phyloP scores from a whole-genome alignment of 2,888 invertebrate genomes.

The Malthinus seriepunctatus region DNA sequence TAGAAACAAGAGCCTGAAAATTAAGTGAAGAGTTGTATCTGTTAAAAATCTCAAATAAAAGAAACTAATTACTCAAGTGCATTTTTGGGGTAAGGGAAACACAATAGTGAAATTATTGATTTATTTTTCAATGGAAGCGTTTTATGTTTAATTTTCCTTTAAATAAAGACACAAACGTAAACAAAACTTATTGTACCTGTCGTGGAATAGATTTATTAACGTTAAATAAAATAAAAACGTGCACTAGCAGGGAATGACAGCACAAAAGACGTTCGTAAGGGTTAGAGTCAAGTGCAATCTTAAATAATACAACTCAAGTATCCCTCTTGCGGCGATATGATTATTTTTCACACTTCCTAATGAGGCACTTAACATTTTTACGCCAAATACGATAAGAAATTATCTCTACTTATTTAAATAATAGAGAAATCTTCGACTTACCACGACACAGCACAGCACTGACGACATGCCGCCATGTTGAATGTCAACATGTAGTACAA shows the following conservation, averaged over 20 bases:
- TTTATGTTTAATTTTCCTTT: slow-evolving; percentile 11
- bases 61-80: too few species aligned
- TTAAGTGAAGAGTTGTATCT: slow-evolving; percentile 9
- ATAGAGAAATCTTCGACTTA: slow-evolving; percentile 61
- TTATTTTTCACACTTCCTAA: neutral
- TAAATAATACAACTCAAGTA: slow-evolving; percentile 7
- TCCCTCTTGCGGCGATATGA: neutral
- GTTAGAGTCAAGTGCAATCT: slow-evolving; percentile 31
- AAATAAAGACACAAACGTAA: neutral
- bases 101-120: slow-evolving; percentile 52
- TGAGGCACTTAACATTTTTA: slow-evolving; percentile 25
- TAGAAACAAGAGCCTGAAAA: neutral
- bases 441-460: slow-evolving; percentile 97
- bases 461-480: slow-evolving; percentile 96
- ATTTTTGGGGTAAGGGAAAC: slow-evolving; percentile 41
- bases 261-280: slow-evolving; percentile 44
- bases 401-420: slow-evolving; percentile 39
- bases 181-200: too few species aligned
- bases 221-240: slow-evolving; percentile 8
- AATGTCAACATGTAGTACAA: slow-evolving; percentile 69
- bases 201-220: neutral
- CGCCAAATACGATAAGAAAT: slow-evolving; percentile 41
- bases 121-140: slow-evolving; percentile 35
- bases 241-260: slow-evolving; percentile 38
- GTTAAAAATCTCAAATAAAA: neutral